Evolutionary conservation across 2,888 invertebrate genomes (phyloP).

Genomic region (Scaptomyza caliginosa): DNA sequence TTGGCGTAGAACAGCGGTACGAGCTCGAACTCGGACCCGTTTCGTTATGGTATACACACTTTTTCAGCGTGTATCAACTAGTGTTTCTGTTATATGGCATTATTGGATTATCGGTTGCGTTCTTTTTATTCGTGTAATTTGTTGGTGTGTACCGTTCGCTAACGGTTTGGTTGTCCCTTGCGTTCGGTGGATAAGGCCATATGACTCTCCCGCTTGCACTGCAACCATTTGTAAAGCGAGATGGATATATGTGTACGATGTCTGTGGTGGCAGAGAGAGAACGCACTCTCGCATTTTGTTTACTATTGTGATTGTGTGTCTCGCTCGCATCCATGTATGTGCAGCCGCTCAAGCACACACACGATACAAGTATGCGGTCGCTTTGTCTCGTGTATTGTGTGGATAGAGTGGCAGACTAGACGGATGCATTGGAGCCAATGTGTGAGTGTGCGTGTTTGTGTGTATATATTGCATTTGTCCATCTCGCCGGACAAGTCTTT

Average conservation of each 20-base stretch:
- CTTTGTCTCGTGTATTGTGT: slow-evolving; percentile 41
- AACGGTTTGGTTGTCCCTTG: slow-evolving; percentile 6
- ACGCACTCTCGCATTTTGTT: slow-evolving; percentile 27
- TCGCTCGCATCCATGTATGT: slow-evolving; percentile 59
- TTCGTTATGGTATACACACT: slow-evolving; percentile 31
- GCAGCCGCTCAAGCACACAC: slow-evolving; percentile 36
- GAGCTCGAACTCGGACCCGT: slow-evolving; percentile 16
- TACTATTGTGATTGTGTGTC: slow-evolving; percentile 12
- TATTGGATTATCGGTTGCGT: slow-evolving; percentile 5
- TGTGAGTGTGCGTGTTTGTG: neutral
- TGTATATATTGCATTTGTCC: slow-evolving; percentile 24
- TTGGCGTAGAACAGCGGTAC: slow-evolving; percentile 2
- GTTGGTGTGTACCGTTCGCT: neutral
- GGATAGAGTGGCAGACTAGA: slow-evolving; percentile 38
- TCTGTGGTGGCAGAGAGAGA: slow-evolving; percentile 23
- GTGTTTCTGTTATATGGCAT: slow-evolving; percentile 7
- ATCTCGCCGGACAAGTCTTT: slow-evolving; percentile 34
- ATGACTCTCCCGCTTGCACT: slow-evolving; percentile 23
- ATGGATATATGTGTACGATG: slow-evolving; percentile 16
- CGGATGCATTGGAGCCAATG: slow-evolving; percentile 19
- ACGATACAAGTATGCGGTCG: slow-evolving; percentile 59
- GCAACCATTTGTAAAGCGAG: slow-evolving; percentile 41
- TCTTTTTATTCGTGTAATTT: slow-evolving; percentile 11
- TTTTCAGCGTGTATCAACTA: neutral
- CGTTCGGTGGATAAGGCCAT: slow-evolving; percentile 28